Percentiles rank a stretch among this genome's conserved stretches.
phyloP scores from a whole-genome alignment of 2,113 vertebrate species.

The Forbesichthys papilliferus region DNA sequence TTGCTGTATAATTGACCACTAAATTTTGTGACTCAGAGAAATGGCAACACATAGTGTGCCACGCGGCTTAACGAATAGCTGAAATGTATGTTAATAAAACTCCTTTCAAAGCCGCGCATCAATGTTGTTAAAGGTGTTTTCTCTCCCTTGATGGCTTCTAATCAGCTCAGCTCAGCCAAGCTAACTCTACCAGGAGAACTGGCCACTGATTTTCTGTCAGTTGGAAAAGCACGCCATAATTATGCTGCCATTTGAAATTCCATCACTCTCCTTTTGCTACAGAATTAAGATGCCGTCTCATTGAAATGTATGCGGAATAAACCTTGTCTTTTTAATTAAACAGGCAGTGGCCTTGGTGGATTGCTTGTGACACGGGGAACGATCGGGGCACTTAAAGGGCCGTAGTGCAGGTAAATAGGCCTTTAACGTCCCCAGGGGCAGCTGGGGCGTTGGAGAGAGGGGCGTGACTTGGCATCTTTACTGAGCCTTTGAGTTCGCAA shows the following conservation, averaged over 20 bases:
- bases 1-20: constrained; percentile 50
- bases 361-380: constrained; percentile 72
- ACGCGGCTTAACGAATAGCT: constrained; percentile 14
- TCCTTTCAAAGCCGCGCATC: constrained; percentile 36
- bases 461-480: constrained; percentile 62
- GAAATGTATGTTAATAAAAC: constrained; percentile 49
- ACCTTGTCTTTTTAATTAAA: constrained; percentile 78
- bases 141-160: constrained; percentile 68
- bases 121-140: constrained; percentile 68
- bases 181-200: constrained; percentile 68
- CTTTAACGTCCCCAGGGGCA: constrained; percentile 59
- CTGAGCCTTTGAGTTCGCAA: constrained; percentile 26
- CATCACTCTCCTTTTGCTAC: constrained; percentile 61
- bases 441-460: constrained; percentile 1
- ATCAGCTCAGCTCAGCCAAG: constrained; percentile 67
- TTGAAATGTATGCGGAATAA: constrained; percentile 70
- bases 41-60: constrained; percentile 21
- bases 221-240: constrained; percentile 69
- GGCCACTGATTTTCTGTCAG: constrained; percentile 78
- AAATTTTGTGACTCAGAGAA: constrained; percentile 36
- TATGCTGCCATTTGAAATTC: constrained; percentile 77
- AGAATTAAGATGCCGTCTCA: constrained; percentile 70
- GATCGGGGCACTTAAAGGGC: constrained; percentile 70
- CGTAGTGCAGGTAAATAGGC: constrained; percentile 65
- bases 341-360: constrained; percentile 67